phyloP scores from a whole-genome alignment of 37 sponge, comb jelly and placozoan species.

The Ianthella basta region DNA sequence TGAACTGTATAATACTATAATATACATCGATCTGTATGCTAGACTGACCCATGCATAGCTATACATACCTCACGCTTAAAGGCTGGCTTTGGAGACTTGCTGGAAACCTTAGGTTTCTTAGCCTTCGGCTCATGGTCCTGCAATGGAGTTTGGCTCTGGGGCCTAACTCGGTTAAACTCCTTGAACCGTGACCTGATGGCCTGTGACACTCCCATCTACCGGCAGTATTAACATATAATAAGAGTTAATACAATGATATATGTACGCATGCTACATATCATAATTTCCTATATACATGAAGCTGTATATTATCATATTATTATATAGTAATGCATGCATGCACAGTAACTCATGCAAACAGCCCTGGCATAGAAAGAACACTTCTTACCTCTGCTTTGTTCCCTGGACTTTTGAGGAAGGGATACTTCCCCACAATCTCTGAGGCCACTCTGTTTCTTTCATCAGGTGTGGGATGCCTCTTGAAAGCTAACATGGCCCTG shows the following conservation, averaged over 20 bases:
- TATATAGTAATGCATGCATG: no score
- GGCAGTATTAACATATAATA: background rate
- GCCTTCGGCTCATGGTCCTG: no score
- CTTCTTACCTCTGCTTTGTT: background rate
- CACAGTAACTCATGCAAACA: no score
- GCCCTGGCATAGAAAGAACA: no score
- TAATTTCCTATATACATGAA: no score
- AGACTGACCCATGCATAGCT: background rate
- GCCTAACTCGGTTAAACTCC: background rate
- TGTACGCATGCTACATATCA: no score
- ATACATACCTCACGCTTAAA: background rate
- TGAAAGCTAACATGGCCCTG: background rate
- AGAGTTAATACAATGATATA: background rate
- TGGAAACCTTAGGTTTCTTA: background rate
- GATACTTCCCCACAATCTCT: background rate
- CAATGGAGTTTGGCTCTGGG: background rate
- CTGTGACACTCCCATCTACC: background rate
- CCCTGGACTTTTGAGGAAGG: background rate
- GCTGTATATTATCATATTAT: no score
- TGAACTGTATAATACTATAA: background rate
- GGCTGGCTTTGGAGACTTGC: background rate
- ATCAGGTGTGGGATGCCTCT: background rate
- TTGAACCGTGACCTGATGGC: conserved; percentile 11
- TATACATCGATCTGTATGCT: background rate
- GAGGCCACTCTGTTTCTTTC: background rate